These are phyloP conservation scores for Geodia barretti DNA, from an alignment of 37 sponge, comb jelly and placozoan species.

Conservation along the genomic window DNA sequence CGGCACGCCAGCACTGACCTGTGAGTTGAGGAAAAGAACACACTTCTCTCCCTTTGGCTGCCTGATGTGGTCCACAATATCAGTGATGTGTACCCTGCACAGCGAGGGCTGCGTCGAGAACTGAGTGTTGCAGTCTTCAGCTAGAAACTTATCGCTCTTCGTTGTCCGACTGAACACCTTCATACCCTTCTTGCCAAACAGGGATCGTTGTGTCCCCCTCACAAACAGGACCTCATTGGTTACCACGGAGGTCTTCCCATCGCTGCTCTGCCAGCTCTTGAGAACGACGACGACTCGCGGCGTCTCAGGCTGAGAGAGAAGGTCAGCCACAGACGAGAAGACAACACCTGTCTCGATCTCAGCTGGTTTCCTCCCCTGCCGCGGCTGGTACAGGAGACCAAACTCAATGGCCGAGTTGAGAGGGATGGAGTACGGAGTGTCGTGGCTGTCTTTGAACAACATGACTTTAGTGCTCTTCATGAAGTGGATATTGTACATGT, in stretches of 20 bases:
- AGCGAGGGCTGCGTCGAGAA: slow-evolving; percentile 2
- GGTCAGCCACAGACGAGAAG: slow-evolving; percentile 14
- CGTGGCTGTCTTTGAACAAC: slow-evolving; percentile 9
- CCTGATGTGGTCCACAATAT: slow-evolving; percentile 8
- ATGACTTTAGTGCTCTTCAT: slow-evolving; percentile 18
- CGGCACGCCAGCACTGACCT: too few species aligned
- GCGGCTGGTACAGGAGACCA: slow-evolving; percentile 21
- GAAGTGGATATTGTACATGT: slow-evolving; percentile 38
- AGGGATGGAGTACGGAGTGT: slow-evolving; percentile 8
- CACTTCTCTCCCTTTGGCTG: not conserved
- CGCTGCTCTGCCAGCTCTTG: slow-evolving; percentile 7
- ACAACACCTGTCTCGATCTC: not conserved
- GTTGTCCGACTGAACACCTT: not conserved
- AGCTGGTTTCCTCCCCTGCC: not conserved
- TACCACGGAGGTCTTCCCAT: slow-evolving; percentile 20
- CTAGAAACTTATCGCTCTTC: slow-evolving; percentile 3
- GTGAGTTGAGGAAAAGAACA: not conserved
- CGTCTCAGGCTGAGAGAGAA: not conserved
- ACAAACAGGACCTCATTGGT: slow-evolving; percentile 19
- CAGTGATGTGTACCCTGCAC: slow-evolving; percentile 2
- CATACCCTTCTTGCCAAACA: not conserved
- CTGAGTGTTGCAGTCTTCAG: not conserved
- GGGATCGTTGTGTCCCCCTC: not conserved
- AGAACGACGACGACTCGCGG: slow-evolving; percentile 29
- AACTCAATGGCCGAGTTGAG: slow-evolving; percentile 38